Evolutionary conservation across 2,113 vertebrate species (phyloP), one percentile per base, ranked within the genome.

Genomic region (Aplodontia rufa): DNA sequence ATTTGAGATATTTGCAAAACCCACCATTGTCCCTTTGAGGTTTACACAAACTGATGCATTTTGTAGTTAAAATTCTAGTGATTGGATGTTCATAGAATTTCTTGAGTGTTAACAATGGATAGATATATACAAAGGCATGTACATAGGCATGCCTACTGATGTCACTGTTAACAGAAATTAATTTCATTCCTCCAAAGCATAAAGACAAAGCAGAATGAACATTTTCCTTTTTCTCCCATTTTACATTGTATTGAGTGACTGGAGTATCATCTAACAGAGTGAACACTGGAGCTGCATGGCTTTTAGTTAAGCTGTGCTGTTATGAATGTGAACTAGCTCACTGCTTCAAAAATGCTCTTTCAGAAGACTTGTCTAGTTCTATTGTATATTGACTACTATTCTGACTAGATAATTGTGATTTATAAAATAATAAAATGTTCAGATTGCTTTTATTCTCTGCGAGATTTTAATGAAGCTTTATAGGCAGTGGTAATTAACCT

Each of bases 401-500:
- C 37, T 86, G 82, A 92, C 51, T 92, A 26, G 40, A 35, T 93
- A 94, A 93, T 93, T 96, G 45, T 71, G 87, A 49, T 95, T 97
- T 97, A 95, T 87, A 78, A 3, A 45, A 95, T 97, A 96, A 97
- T 97, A 97, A 97, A 96, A 53, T 91, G 19, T 74, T 97, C 35
- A 68, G 55, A 95, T 97, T 80, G 49, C 20, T 96, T 97, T 97
- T 96, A 95, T 62, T 85, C 81, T 97, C 85, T 95, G 51, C 84
- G 92, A 95, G 69, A 97, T 94, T 91, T 42, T 89, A 97, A 94
- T 95, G 92, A 97, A 97, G 51, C n/a, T 97, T 93, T 97, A 96
- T 80, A 53, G 75, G 66, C 91, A 97, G 37, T 68, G 95, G 95
- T 97, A 98, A 98, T 98, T 98, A 98, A 98, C 96, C 94, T 98